Evolutionary conservation across 2,888 invertebrate genomes (phyloP), one percentile per base, ranked within the genome.

Genomic region (Drosophila anomelani): DNA sequence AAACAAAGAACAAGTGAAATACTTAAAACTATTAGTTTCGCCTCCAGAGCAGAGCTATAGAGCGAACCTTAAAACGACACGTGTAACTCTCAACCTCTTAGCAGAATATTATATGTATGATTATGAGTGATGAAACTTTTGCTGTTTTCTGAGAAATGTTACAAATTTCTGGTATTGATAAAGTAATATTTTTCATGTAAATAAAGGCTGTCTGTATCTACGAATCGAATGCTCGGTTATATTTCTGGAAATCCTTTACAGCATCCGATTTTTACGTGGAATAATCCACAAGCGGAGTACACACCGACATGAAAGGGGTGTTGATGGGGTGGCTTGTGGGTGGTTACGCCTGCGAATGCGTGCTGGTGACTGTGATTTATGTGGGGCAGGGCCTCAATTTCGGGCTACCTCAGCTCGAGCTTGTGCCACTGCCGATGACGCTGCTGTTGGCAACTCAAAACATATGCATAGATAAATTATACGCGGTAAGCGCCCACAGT

Each of bases 391-490:
- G 47, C 53, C 53, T 55, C 75, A 13, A 49, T 68, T 73, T 49
- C 17, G 43, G 71, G 51, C 72, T 43, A 59, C 69, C 72, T 70
- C 51, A 72, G 66, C 72, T 56, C n/a, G 47, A 57, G 76, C 60
- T 49, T 53, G 36, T 75, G 73, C 26, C 26, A 4, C 26, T 26
- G 26, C 80, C 75, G 64, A 69, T 85, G 77, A 80, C 76, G 67
- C 84, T 78, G 71, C 68, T 85, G 78, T 68, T 85, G 85, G 80
- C 83, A 85, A 83, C 83, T 85, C 75, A 69, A 83, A 85, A 88
- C 89, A 85, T 85, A 85, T 88, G 89, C 89, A 84, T 76, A 88
- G 84, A 84, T 84, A 84, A 84, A 84, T 84, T 88, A 88, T 88
- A 86, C 79, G 79, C 87, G 89, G 81, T 86, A 84, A 84, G 84